A percentile compares a stretch with the other conserved stretches of the same genome.
These are phyloP conservation scores for Oikopleura dioica DNA, from an alignment of 23 tunicate species.

Conservation along the genomic window DNA sequence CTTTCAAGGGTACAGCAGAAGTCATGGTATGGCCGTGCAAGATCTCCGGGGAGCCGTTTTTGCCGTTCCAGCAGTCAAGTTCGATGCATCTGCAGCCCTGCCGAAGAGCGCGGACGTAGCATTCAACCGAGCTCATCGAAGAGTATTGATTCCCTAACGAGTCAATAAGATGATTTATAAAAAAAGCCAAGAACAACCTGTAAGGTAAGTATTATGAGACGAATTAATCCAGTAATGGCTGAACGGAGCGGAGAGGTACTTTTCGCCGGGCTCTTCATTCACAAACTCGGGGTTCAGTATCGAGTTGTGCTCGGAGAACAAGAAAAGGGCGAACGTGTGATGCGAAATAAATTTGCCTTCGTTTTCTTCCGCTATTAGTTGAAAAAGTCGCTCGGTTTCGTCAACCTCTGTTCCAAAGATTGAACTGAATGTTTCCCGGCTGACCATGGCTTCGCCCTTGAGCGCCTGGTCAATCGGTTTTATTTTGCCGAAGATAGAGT, in stretches of 20 bases:
- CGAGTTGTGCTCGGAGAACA: background rate
- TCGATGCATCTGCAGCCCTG: conserved; percentile 6
- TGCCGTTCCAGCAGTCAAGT: background rate
- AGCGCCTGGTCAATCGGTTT: too few relatives aligned
- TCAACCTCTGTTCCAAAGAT: too few relatives aligned
- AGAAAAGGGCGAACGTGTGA: background rate
- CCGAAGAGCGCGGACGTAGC: background rate
- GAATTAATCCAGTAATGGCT: conserved; percentile 12
- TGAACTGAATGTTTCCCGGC: too few relatives aligned
- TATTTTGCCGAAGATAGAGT: too few relatives aligned
- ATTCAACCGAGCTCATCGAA: background rate
- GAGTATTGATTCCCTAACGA: conserved; percentile 13
- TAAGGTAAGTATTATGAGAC: conserved; percentile 1
- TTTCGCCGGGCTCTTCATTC: background rate
- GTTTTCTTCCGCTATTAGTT: too few relatives aligned
- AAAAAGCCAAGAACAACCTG: too few relatives aligned
- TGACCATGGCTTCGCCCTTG: too few relatives aligned
- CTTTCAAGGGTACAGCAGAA: background rate
- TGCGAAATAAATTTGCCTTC: background rate
- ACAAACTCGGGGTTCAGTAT: background rate
- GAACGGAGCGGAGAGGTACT: background rate
- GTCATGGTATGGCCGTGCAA: conserved; percentile 1
- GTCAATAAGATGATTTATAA: too few relatives aligned
- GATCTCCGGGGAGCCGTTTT: background rate
- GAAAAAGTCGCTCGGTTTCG: too few relatives aligned